Evolutionary conservation across 2,797 vertebrate species (phyloP).

Genomic region (Argya squamiceps): DNA sequence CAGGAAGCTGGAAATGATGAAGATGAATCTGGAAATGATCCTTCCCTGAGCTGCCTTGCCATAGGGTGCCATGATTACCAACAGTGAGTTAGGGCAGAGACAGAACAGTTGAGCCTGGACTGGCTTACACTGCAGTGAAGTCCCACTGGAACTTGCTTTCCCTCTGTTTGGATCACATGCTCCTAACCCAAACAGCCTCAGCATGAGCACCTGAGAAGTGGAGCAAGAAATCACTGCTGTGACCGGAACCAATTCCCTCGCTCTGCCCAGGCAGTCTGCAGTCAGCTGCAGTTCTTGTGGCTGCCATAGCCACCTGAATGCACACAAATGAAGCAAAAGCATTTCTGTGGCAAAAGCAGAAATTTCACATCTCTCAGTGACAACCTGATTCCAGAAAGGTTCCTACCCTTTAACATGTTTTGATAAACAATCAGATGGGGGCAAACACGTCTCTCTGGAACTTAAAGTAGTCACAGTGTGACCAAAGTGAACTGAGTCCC

Average conservation of each 20-base stretch:
- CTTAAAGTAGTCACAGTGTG: neutral
- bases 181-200: neutral
- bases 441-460: neutral
- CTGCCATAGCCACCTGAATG: neutral
- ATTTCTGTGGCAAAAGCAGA: neutral
- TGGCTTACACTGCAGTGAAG: neutral
- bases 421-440: neutral
- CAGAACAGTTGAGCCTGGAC: neutral
- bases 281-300: neutral
- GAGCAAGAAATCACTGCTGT: neutral
- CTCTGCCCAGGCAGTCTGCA: neutral
- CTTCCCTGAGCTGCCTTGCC: neutral
- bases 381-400: neutral
- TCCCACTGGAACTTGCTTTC: neutral
- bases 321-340: neutral
- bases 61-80: neutral
- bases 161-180: neutral
- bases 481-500: neutral
- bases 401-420: neutral
- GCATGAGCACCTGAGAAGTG: rapidly evolving
- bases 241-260: rapidly evolving
- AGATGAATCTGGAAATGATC: neutral
- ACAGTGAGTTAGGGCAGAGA: neutral
- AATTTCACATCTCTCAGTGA: neutral
- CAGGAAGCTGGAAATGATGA: neutral